A percentile compares a stretch with the other conserved stretches of the same genome.
Evolutionary conservation across 1,140 invertebrate species (phyloP).

Genomic region (Drosophila albomicans): DNA sequence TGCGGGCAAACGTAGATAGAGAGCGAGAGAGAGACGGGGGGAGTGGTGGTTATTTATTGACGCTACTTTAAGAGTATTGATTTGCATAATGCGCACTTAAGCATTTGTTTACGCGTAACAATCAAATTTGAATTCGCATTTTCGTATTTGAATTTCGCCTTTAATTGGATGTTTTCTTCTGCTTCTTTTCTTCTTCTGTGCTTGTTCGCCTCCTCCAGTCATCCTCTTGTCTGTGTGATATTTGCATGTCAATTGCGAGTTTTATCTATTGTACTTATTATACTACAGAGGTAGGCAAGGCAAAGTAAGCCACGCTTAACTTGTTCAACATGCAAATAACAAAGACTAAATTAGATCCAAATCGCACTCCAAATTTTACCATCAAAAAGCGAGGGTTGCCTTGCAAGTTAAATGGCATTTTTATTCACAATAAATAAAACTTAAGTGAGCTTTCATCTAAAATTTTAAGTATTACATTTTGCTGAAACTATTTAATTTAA

Average conservation of each 20-base stretch:
- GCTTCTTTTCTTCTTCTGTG: constrained; percentile 23
- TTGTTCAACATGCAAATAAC: constrained; percentile 75
- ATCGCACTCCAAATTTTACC: constrained; percentile 22
- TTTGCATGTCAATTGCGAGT: constrained; percentile 81
- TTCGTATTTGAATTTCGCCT: constrained; percentile 73
- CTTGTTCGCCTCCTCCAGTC: background rate
- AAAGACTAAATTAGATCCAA: constrained; percentile 63
- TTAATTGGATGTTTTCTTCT: constrained; percentile 74
- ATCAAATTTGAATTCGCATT: constrained; percentile 82
- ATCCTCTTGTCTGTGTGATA: constrained; percentile 49
- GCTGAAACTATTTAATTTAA: background rate
- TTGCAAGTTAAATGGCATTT: background rate
- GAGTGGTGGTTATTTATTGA: constrained; percentile 69
- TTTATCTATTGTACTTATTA: constrained; percentile 74
- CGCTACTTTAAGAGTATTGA: constrained; percentile 82
- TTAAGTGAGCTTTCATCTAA: no score
- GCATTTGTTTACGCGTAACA: constrained; percentile 83
- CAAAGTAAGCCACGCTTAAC: constrained; percentile 65
- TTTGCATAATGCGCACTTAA: constrained; percentile 83
- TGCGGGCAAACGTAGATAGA: background rate
- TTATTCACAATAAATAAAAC: no score
- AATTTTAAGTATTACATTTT: no score
- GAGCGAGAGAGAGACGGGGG: background rate
- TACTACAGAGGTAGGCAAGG: constrained; percentile 35
- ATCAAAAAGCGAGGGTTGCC: background rate